Evolutionary conservation across 2,888 invertebrate genomes (phyloP).

Genomic region (Sarcophaga caerulescens): DNA sequence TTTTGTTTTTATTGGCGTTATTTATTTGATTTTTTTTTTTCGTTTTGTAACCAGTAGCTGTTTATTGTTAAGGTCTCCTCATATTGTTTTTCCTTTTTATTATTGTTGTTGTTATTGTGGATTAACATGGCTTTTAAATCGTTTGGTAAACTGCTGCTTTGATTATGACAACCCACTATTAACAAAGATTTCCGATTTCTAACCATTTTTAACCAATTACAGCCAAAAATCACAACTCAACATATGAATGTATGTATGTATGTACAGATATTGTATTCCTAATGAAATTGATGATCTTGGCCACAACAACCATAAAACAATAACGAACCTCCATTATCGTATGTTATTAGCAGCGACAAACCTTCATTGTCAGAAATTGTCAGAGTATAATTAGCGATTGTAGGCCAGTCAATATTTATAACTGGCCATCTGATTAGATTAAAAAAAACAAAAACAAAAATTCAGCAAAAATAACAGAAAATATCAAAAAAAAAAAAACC

Average conservation of each 20-base stretch:
- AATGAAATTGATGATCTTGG: slow-evolving; percentile 3
- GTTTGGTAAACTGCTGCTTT: slow-evolving; percentile 9
- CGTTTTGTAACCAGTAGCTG: slow-evolving; percentile 39
- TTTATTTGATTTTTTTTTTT: background rate
- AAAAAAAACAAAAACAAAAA: background rate
- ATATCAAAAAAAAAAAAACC: slow-evolving; percentile 2
- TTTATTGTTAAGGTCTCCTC: background rate
- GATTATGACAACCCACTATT: slow-evolving; percentile 35
- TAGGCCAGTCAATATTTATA: background rate
- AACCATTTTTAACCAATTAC: background rate
- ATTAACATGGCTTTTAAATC: background rate
- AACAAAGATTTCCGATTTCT: slow-evolving; percentile 39
- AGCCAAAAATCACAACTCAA: too few species aligned
- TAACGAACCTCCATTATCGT: too few species aligned
- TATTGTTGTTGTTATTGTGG: background rate
- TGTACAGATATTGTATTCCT: background rate
- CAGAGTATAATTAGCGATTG: background rate
- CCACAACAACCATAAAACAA: background rate
- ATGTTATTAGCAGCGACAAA: background rate
- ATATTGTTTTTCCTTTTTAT: background rate
- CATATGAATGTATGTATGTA: background rate
- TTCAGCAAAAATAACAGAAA: background rate
- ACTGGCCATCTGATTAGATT: background rate
- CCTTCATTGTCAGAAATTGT: slow-evolving; percentile 13
- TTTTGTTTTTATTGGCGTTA: background rate